Evolutionary conservation across 2,113 vertebrate species (phyloP), one percentile per base, ranked within the genome.

Genomic region (Takifugu bimaculatus): DNA sequence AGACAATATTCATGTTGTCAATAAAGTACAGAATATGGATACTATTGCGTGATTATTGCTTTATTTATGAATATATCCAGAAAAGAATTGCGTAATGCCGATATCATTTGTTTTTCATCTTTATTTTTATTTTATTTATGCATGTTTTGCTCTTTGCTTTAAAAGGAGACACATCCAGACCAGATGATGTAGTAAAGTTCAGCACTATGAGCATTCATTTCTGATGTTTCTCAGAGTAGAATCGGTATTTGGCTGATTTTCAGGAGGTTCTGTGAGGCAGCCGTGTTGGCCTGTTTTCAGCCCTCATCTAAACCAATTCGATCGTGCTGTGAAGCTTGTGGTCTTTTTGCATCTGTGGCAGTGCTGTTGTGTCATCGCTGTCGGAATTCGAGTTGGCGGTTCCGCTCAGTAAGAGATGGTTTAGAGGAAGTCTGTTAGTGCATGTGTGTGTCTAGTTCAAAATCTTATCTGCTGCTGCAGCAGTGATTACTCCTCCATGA

Each of bases 221-320:
- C 54, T n/a, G 65, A 27, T 26, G 20, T 50, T 27, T 6, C 49
- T 28, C 51, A 4, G 13, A 63, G 29, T 45, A 54, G 50, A 53
- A 60, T 42, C 11, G 35, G 35, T 39, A 10, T 10, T 39, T 9
- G 35, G 35, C 35, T 39, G 35, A 1, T 39, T 48, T 48, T 48
- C 45, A 6, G 3, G 53, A 6, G 49, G 53, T 42, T 64, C 53
- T 68, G 60, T 14, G 20, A 47, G 45, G 29, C 26, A 63, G 53
- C 28, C 65, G 67, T 62, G 47, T 78, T 60, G 72, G 72, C 58
- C 57, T 26, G 61, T 62, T 56, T 67, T 59, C 72, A 50, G 64
- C 32, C 55, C 49, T 75, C 60, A 71, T 83, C 78, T 78, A 63
- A 66, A 29, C 70, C 75, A 77, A 77, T 79, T 68, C 48, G 60